Evolutionary conservation across 2,888 invertebrate genomes (phyloP), one percentile per base, ranked within the genome.

Genomic region (Pemphredon lugubris): DNA sequence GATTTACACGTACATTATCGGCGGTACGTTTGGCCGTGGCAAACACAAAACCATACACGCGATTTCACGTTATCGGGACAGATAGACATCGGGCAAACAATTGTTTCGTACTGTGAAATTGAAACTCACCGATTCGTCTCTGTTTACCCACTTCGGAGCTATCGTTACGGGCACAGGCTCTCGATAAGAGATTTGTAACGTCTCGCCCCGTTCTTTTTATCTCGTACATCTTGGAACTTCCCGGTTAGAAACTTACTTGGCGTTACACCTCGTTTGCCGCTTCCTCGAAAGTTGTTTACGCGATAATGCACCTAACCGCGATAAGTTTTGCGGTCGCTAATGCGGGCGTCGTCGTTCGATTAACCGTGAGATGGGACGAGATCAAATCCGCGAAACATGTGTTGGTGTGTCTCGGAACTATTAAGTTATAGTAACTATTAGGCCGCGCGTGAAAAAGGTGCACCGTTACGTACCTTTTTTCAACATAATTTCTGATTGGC

Each of bases 71-170:
- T n/a, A n/a, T n/a, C n/a, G 51, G 40, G 58, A 58, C 63, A 45
- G 30, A 26, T 59, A 67, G 53, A 61, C 57, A 21, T 72, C 21
- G 61, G n/a, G 66, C 58, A 77, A 79, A 79, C 77, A 79, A 66
- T 32, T 57, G 50, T 18, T 21, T 47, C 51, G 60, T 18, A n/a
- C 39, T 48, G 30, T 51, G 48, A 58, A 59, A 79, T 79, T 79
- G 74, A 77, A 79, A 79, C 74, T 59, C 57, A 13, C 37, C 58
- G 77, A 51, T 58, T 37, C 57, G 30, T 37, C 45, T 2, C 23
- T 65, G 58, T 79, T 79, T 76, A 42, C 51, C n/a, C 18, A 42
- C 16, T 30, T n/a, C 34, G 26, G 13, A 5, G n/a, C 21, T 42
- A 5, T 23, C 32, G 39, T 48, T 40, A 42, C 59, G n/a, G n/a